Conservation (phyloP, 2,888 invertebrate genomes). For the Melieria crassipennis region DNA sequence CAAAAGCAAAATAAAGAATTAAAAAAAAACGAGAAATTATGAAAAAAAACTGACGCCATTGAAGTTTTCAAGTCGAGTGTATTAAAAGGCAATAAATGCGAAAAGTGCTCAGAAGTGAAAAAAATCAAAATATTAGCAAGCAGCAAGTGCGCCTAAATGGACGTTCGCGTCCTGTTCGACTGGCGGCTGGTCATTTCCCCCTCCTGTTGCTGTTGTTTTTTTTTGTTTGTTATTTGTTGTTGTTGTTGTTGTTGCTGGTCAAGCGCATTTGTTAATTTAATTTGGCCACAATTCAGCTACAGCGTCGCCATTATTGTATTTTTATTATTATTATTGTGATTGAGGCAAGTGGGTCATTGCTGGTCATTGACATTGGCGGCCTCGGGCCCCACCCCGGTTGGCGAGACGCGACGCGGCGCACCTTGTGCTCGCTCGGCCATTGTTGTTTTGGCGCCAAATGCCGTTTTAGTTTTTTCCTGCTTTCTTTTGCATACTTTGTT, state of each 20-base stretch:
- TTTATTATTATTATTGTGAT: constrained; percentile 24
- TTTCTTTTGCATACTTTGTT: constrained; percentile 12
- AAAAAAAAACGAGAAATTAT: too few relatives aligned
- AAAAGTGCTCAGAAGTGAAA: too few relatives aligned
- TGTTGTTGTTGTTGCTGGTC: constrained; percentile 5
- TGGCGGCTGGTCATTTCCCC: too few relatives aligned
- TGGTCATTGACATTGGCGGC: constrained; percentile 41
- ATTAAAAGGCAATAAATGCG: too few relatives aligned
- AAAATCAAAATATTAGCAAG: too few relatives aligned
- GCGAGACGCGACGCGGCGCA: constrained; percentile 24
- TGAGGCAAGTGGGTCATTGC: constrained; percentile 40
- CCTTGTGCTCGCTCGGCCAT: not conserved
- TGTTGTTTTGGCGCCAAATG: not conserved
- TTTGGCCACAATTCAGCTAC: constrained; percentile 20
- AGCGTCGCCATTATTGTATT: constrained; percentile 27
- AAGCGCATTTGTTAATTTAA: constrained; percentile 31
- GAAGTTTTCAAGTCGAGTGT: too few relatives aligned
- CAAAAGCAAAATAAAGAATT: too few relatives aligned
- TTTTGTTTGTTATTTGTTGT: too few relatives aligned
- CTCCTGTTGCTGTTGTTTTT: too few relatives aligned
- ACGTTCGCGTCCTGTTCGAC: too few relatives aligned
- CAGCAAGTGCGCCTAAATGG: too few relatives aligned
- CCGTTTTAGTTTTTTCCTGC: not conserved
- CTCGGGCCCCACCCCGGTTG: constrained; percentile 5
- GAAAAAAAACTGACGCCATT: too few relatives aligned